Percentiles rank a stretch among this genome's conserved stretches.
These are phyloP conservation scores for Beroe ovata DNA, from an alignment of 37 sponge, comb jelly and placozoan species.

Conservation along the genomic window DNA sequence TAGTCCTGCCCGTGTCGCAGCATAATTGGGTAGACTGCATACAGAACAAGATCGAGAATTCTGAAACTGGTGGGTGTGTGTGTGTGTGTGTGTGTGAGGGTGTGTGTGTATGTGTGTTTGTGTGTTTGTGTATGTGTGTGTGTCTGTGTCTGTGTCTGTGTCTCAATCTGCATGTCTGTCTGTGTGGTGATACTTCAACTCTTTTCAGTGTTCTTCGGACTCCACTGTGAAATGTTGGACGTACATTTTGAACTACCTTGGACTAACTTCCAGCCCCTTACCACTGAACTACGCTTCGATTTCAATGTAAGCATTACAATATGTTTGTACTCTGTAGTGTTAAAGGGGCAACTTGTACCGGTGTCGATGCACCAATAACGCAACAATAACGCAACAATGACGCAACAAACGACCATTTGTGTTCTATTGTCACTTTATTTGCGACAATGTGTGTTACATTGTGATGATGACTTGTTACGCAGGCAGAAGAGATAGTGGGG, in stretches of 20 bases:
- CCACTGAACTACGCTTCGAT: background rate
- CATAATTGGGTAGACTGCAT: constrained; percentile 66
- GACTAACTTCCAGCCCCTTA: constrained; percentile 56
- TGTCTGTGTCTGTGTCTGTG: no score
- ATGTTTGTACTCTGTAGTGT: background rate
- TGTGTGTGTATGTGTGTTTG: no score
- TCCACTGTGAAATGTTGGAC: constrained; percentile 32
- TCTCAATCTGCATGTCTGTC: no score
- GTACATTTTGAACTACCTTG: constrained; percentile 32
- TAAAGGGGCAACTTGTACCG: background rate
- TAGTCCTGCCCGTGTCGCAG: constrained; percentile 56
- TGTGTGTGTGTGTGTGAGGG: no score
- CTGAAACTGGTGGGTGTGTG: constrained; percentile 39
- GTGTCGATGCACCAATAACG: no score
- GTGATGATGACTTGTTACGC: no score
- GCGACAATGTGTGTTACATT: no score
- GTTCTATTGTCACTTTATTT: no score
- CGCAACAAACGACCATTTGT: no score
- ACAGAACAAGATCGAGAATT: constrained; percentile 62
- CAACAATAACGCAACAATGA: no score
- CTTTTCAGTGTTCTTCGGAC: constrained; percentile 50
- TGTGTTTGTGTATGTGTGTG: no score
- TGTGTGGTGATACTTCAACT: no score
- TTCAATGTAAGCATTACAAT: constrained; percentile 11
- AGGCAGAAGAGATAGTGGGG: constrained; percentile 25